phyloP scores from a whole-genome alignment of 2,888 invertebrate genomes.

The Ormyrus labotus region DNA sequence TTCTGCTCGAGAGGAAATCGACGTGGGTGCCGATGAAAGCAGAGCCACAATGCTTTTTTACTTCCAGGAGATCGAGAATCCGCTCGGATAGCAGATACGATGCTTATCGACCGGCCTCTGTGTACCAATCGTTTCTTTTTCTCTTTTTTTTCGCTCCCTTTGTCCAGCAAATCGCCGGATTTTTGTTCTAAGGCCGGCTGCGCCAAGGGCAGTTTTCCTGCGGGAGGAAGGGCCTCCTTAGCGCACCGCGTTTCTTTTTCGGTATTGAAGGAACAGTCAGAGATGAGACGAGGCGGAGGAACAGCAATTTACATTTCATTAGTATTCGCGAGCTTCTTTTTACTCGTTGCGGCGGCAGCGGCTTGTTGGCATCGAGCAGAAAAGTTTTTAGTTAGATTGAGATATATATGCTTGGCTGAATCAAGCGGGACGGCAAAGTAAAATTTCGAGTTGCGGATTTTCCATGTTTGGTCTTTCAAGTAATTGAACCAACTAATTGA shows the following conservation, averaged over 20 bases:
- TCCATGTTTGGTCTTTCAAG: too few species aligned
- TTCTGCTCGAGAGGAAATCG: constrained; percentile 28
- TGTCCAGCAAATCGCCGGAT: constrained; percentile 42
- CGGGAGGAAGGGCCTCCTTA: background rate
- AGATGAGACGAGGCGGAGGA: background rate
- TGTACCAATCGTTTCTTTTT: constrained; percentile 10
- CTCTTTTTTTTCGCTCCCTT: constrained; percentile 25
- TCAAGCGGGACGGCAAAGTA: too few species aligned
- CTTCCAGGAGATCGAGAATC: constrained; percentile 16
- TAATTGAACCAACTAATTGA: too few species aligned
- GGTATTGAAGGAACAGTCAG: background rate
- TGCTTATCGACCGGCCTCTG: constrained; percentile 43
- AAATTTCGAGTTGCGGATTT: too few species aligned
- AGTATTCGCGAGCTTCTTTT: background rate
- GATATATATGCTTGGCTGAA: too few species aligned
- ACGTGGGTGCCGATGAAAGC: constrained; percentile 51
- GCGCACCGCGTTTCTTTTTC: background rate
- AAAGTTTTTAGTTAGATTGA: too few species aligned
- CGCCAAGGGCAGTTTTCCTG: background rate
- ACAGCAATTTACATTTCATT: constrained; percentile 29
- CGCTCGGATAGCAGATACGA: constrained; percentile 51
- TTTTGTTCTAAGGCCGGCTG: constrained; percentile 44
- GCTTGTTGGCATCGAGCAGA: too few species aligned
- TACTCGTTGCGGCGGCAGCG: too few species aligned
- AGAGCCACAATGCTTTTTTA: constrained; percentile 36